A percentile compares a stretch with the other conserved stretches of the same genome.
Conservation (phyloP, 2,797 vertebrate genomes). For the Alectoris magna region DNA sequence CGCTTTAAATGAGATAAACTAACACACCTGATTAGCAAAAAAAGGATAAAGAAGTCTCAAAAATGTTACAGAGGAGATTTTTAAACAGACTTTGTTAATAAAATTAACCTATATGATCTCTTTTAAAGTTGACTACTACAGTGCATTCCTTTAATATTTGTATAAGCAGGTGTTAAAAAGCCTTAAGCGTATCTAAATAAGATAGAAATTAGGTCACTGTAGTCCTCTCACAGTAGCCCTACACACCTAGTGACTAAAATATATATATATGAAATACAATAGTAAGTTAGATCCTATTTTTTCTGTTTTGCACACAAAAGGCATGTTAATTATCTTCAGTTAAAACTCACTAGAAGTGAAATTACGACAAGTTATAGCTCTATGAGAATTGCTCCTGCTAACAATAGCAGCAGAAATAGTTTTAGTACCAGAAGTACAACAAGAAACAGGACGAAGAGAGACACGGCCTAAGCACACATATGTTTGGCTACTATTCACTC, state of each 20-base stretch:
- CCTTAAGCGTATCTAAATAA: background rate
- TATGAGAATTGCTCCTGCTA: background rate
- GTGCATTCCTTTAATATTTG: background rate
- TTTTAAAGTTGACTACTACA: background rate
- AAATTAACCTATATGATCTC: background rate
- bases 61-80: background rate
- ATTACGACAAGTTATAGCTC: background rate
- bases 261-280: background rate
- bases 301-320: background rate
- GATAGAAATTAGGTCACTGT: background rate
- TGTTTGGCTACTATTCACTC: background rate
- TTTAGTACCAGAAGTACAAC: background rate
- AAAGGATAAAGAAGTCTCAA: fast-evolving
- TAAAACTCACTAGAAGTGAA: background rate
- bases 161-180: background rate
- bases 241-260: background rate
- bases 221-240: background rate
- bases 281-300: background rate
- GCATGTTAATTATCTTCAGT: background rate
- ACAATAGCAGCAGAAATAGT: background rate
- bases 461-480: background rate
- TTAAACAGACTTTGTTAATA: background rate
- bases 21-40: background rate
- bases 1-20: background rate
- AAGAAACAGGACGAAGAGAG: background rate